Evolutionary conservation across 2,113 vertebrate genomes (phyloP).

Genomic region (Microtus montanus): DNA sequence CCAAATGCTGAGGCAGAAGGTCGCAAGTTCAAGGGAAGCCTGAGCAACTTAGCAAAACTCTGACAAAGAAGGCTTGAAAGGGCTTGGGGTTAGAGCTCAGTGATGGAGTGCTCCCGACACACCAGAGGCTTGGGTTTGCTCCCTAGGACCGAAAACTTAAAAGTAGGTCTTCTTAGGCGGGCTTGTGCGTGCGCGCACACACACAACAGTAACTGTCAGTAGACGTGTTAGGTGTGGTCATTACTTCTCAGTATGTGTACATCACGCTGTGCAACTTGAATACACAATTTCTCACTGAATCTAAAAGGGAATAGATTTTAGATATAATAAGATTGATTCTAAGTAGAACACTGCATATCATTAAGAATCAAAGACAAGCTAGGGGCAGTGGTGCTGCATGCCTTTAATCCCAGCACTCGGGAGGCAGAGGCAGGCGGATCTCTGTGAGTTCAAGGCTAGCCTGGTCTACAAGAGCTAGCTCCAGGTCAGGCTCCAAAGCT

Average conservation of each 20-base stretch:
- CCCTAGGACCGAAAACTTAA: not conserved
- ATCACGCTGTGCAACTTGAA: not conserved
- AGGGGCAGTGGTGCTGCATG: no score
- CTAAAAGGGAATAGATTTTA: not conserved
- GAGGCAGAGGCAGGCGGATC: no score
- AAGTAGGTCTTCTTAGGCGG: not conserved
- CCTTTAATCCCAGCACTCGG: no score
- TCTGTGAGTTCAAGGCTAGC: no score
- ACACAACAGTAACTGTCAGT: not conserved
- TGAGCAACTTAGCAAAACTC: not conserved
- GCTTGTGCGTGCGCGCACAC: not conserved
- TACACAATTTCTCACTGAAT: not conserved
- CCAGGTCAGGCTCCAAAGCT: no score
- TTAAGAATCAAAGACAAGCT: not conserved
- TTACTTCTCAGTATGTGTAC: not conserved
- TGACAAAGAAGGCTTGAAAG: not conserved
- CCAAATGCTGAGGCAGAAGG: not conserved
- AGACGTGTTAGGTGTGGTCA: not conserved
- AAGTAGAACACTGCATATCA: not conserved
- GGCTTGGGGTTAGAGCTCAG: not conserved
- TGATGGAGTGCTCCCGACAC: not conserved
- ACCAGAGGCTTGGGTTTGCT: not conserved
- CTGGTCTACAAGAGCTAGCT: no score
- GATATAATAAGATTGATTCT: not conserved
- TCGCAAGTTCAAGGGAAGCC: not conserved